Conservation (phyloP, 2,113 vertebrate species). For the Phrynosoma platyrhinos region DNA sequence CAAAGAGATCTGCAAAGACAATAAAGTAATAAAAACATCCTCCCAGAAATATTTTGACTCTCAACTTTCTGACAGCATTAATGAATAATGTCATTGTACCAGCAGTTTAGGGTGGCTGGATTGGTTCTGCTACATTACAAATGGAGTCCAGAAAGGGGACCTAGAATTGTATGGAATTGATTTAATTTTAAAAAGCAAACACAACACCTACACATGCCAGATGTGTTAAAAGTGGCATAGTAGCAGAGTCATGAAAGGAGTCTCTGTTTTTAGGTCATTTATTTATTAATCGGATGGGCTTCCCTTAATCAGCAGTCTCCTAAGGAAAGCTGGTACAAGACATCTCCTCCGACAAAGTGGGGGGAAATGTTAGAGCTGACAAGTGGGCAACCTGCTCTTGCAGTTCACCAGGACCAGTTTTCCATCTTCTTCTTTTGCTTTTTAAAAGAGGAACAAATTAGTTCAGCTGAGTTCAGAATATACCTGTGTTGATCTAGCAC, state of each 20-base stretch:
- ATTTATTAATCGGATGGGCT: constrained; percentile 35
- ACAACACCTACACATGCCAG: constrained; percentile 8
- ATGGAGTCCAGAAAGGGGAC: constrained; percentile 49
- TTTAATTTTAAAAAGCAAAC: constrained; percentile 15
- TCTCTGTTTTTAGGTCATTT: constrained; percentile 31
- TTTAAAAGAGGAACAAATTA: constrained; percentile 4
- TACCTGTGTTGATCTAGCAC: not conserved
- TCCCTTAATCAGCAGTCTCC: constrained; percentile 35
- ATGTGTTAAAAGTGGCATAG: constrained; percentile 9
- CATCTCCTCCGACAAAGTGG: constrained; percentile 30
- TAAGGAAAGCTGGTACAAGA: constrained; percentile 27
- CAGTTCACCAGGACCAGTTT: constrained; percentile 14
- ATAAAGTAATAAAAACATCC: constrained; percentile 65
- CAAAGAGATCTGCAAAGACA: constrained; percentile 65
- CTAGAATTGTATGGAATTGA: constrained; percentile 60
- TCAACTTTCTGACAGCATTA: constrained; percentile 43
- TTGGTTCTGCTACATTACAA: constrained; percentile 65
- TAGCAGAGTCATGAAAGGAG: constrained; percentile 37
- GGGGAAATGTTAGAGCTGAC: constrained; percentile 47
- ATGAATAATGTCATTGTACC: constrained; percentile 41
- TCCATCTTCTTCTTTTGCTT: not conserved
- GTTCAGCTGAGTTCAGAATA: constrained; percentile 29
- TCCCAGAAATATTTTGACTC: constrained; percentile 47
- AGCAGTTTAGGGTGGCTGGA: constrained; percentile 50
- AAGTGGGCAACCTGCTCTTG: constrained; percentile 34